A percentile compares a stretch with the other conserved stretches of the same genome.
Conservation (phyloP, 2,888 invertebrate genomes). For the Spisula solida region DNA sequence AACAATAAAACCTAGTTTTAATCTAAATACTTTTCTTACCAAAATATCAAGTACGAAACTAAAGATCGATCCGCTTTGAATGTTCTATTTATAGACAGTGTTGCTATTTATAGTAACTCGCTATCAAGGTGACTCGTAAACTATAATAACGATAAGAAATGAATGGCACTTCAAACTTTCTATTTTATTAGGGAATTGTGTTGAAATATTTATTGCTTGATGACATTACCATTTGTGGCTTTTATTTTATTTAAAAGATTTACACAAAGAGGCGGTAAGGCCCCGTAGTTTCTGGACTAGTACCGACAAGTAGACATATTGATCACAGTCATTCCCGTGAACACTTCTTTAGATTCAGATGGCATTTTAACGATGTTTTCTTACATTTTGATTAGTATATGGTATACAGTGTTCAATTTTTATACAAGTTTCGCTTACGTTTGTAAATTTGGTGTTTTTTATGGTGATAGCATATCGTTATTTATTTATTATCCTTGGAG, state of each 20-base stretch:
- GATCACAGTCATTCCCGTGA: too few species aligned
- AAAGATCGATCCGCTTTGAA: not conserved
- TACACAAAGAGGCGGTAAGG: not conserved
- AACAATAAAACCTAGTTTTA: slow-evolving; percentile 11
- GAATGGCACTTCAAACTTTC: not conserved
- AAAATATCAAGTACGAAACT: slow-evolving; percentile 22
- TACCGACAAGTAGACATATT: not conserved
- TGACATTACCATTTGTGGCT: not conserved
- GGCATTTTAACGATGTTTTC: not conserved
- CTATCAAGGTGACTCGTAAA: not conserved
- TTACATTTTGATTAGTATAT: not conserved
- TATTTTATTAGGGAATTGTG: not conserved
- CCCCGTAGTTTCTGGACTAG: not conserved
- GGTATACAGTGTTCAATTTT: too few species aligned
- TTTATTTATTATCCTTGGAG: too few species aligned
- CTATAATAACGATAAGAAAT: not conserved
- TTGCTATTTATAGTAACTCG: slow-evolving; percentile 22
- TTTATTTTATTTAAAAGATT: not conserved
- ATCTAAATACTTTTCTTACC: not conserved
- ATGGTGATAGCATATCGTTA: too few species aligned
- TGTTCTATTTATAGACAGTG: not conserved
- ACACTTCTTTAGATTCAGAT: not conserved
- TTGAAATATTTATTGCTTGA: slow-evolving; percentile 21
- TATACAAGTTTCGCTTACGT: too few species aligned
- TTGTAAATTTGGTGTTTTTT: too few species aligned